Percentiles rank a stretch among this genome's conserved stretches.
Evolutionary conservation across 2,797 vertebrate species (phyloP).

Genomic region (Peromyscus melanophrys): DNA sequence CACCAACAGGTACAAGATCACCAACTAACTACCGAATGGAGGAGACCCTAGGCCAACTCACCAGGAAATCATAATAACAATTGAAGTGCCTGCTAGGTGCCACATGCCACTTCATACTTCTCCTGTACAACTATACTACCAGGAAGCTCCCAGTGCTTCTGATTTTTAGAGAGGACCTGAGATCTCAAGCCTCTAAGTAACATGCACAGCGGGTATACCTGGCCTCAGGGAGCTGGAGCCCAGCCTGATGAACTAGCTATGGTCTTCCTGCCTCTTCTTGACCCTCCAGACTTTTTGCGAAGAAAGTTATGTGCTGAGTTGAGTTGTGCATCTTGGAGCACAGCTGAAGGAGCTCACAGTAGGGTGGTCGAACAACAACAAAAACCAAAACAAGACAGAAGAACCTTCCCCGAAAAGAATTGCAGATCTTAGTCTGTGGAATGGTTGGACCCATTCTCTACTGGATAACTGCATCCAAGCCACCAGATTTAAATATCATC

Average conservation of each 20-base stretch:
- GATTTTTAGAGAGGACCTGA: background rate
- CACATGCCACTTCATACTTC: rapidly evolving
- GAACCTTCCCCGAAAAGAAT: background rate
- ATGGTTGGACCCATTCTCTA: too few relatives aligned
- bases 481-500: background rate
- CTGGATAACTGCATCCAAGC: background rate
- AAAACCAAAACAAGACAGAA: background rate
- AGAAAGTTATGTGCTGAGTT: background rate
- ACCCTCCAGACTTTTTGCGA: background rate
- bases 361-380: background rate
- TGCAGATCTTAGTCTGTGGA: rapidly evolving
- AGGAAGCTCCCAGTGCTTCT: background rate
- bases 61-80: background rate
- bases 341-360: background rate
- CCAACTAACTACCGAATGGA: background rate
- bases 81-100: rapidly evolving
- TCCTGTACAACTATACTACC: rapidly evolving
- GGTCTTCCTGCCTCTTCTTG: background rate
- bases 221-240: background rate
- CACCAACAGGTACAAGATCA: background rate
- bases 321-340: background rate
- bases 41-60: rapidly evolving
- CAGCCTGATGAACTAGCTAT: background rate
- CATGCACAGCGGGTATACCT: background rate
- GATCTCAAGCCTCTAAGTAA: background rate